These are phyloP conservation scores for Chrysochloris asiatica DNA, from an alignment of 2,113 vertebrate species.

Conservation along the genomic window DNA sequence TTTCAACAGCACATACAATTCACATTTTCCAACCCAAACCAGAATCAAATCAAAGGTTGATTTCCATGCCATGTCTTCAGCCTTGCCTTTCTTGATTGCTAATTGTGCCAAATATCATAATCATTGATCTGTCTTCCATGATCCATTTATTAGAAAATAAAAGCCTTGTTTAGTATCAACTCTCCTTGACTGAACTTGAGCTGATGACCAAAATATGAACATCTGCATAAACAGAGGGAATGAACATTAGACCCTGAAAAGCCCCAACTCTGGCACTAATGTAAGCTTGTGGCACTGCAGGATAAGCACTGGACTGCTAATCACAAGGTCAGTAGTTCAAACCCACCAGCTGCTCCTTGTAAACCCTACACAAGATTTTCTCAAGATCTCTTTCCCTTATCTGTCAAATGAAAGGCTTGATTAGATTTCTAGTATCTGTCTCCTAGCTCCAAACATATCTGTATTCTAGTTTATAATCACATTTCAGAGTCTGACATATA, in stretches of 20 bases:
- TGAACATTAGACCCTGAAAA: neutral
- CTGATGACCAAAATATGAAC: constrained; percentile 9
- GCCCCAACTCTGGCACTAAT: neutral
- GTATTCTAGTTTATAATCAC: neutral
- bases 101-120: constrained; percentile 18
- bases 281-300: neutral
- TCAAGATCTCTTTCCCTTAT: neutral
- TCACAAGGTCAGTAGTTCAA: no score
- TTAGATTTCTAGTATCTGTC: neutral
- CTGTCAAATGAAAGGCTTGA: neutral
- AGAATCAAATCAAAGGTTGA: neutral
- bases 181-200: constrained; percentile 11
- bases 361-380: no score
- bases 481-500: neutral
- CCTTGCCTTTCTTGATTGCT: neutral
- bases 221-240: neutral
- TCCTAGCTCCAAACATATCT: neutral
- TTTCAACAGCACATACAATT: neutral
- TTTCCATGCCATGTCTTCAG: neutral
- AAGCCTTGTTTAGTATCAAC: neutral
- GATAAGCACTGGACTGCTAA: no score
- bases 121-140: neutral
- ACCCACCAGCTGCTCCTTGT: no score
- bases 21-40: neutral
- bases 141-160: constrained; percentile 24